Evolutionary conservation across 1,140 invertebrate genomes (phyloP), one percentile per base, ranked within the genome.

Genomic region (Pachyrhynchus sulphureomaculatus): DNA sequence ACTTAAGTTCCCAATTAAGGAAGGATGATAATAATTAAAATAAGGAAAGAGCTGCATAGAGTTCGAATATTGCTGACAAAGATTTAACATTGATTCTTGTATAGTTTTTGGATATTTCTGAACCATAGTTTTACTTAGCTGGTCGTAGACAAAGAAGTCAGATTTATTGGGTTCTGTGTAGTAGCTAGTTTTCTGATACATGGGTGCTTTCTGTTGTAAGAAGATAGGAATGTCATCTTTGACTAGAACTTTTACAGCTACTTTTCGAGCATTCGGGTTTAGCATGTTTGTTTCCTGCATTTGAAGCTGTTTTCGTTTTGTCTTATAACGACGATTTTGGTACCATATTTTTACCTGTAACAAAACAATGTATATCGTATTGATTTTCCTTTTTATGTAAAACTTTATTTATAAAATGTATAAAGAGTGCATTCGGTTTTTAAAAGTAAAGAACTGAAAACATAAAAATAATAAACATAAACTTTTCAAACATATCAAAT

Each of bases 291-390:
- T 83, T 67, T 87, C 85, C 65, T 87, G 85, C 77, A 86, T 83
- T 70, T 96, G 93, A 13, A 97, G 77, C 64, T 95, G 91, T 73
- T 96, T 94, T 49, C 95, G 83, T 76, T 99, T 99, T 47, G 95
- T 98, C 76, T 99, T 99, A 81, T 99, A 98, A 1, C 74, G 84
- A 15, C 95, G 83, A 77, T 99, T 98, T 77, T 98, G 95, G 77
- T 98, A 98, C 93, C 93, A 96, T 49, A 96, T 96, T 71, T 83
- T 84, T 41, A 85, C 84, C 74, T 90, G 86, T 0, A 65, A 63
- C 36, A 41, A 44, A 51, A 24, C n/a, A n/a, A n/a, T n/a, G n/a
- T n/a, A n/a, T n/a, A n/a, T n/a, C n/a, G n/a, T n/a, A n/a, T n/a
- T n/a, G n/a, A n/a, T n/a, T n/a, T n/a, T n/a, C n/a, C n/a, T n/a